Base-by-base conservation (phyloP, 2,888 invertebrate species). In the Meiosimyza platycephala region DNA sequence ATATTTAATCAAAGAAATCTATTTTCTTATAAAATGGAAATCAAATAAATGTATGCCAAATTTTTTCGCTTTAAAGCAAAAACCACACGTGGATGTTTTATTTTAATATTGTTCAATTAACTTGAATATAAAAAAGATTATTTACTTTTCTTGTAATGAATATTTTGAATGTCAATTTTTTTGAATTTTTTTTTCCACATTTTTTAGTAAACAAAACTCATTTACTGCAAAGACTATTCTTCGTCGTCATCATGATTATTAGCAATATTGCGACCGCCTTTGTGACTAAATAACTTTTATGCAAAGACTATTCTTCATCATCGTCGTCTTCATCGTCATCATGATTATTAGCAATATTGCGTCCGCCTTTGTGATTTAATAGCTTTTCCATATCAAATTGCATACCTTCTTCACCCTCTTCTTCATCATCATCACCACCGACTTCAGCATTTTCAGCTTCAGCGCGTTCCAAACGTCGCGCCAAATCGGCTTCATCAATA, bases 361-460 rank as follows among this genome's bases (percentile, higher is more conserved):
- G 74, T 79, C 85, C 33, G 75, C 87, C 72, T 74, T 78, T 84
- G 60, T 84, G 83, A 76, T 84, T 84, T 70, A 84, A 82, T 71
- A 85, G 84, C 75, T 82, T 81, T 16, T 85, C 85, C 6, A 84
- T 84, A 78, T 89, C 88, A 70, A 88, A 89, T 76, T 87, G 86
- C 80, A 86, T 88, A 71, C 87, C 88, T 59, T 86, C 88, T 68
- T 89, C 89, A 63, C 90, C 90, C 71, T 92, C 92, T 77, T 95
- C 95, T 80, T 95, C 95, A 13, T 94, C 94, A 79, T 95, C 95
- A 85, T 95, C 95, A 15, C 97, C 97, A 73, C 94, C 95, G 13
- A 97, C 95, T 88, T 98, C 98, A 0, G 95, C 93, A 87, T 98
- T 98, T 88, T 97, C 97, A 63, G 94, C 92, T 86, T 98, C 98